Base-by-base conservation (phyloP, 2,113 vertebrate species). In the Psittacula cyanocephala region DNA sequence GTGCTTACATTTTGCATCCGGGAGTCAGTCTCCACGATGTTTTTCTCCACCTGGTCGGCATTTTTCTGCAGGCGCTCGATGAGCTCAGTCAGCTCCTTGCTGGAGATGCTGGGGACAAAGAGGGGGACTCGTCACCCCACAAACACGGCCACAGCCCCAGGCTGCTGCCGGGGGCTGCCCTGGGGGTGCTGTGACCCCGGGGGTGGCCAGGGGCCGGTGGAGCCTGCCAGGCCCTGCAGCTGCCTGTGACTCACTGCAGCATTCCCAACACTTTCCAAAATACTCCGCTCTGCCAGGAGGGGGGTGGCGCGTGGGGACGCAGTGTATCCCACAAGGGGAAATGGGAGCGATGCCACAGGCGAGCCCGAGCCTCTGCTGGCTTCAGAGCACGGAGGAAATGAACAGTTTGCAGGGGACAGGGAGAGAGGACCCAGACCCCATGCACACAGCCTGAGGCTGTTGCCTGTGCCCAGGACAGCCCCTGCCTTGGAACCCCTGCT, bases 21-120 rank as follows among this genome's bases (percentile, higher is more conserved):
- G 96, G 98, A 98, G 95, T 99, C 99, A 0, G 98, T 97, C 64
- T 99, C 99, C 81, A 98, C 97, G n/a, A 99, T 99, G 97, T 99
- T 98, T 91, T 98, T 99, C 96, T 99, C 99, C 98, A 99, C 99
- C 88, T 99, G 99, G 96, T 99, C 99, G 0, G 99, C 99, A 98
- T 99, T 99, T 94, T 98, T 99, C 98, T 99, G 99, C 92, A 99
- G 97, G 96, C 98, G 99, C 81, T 99, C 99, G 3, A 99, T 99
- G 96, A 99, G 98, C 50, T 96, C 84, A 0, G 97, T 95, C 82
- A 99, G 97, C 68, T 99, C 99, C 88, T 98, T 98, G 81, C 96
- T 98, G 49, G 98, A 96, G 88, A 97, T 95, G 11, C 99, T 99
- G 97, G 2, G 70, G 70, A 68, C 71, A 80, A 74, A 79, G 69